Base-by-base conservation (phyloP, 2,113 vertebrate species). In the Rhineura floridana region DNA sequence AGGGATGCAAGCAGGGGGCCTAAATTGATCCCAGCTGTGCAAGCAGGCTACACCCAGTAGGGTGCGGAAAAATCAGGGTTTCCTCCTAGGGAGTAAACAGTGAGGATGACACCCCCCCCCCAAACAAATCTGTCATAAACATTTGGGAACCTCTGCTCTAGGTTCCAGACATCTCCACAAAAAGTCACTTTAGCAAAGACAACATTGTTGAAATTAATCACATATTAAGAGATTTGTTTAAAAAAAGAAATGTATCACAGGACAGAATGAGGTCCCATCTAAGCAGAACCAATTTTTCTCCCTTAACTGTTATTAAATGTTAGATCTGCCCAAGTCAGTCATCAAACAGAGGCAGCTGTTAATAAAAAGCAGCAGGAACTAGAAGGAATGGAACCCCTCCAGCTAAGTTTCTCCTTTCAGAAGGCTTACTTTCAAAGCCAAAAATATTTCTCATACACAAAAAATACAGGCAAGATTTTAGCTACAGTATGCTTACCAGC, bases 271-370 rank as follows among this genome's bases (percentile, higher is more conserved):
- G 67, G 89, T 91, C 90, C 2, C 72, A 4, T 5, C 48, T 88
- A 86, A 92, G 83, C 39, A 80, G 87, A 91, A 63, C 33, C 92
- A 59, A 76, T 83, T 86, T 85, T 83, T 67, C 21, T 21, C 23
- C 30, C 4, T 36, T n/a, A 46, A 33, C 39, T 76, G n/a, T 62
- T 44, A 39, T 69, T 36, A 86, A 30, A 92, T 91, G 91, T 93
- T 87, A 89, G 90, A 92, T 83, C 81, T 92, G 91, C 92, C 91
- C n/a, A n/a, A 90, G 52, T 92, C 92, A 89, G 70, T 93, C 81
- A 88, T 92, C 87, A 88, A 91, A 91, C 81, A 79, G 90, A 94
- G 93, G 88, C 92, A 93, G 93, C 90, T 92, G 90, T 95, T 95
- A 90, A 50, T 36, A 63, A 93, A 93, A 84, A 91, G 91, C 91